Percentiles rank a stretch among this genome's conserved stretches.
Evolutionary conservation across 1,140 invertebrate genomes (phyloP).

Genomic region (Berghia stephanieae): DNA sequence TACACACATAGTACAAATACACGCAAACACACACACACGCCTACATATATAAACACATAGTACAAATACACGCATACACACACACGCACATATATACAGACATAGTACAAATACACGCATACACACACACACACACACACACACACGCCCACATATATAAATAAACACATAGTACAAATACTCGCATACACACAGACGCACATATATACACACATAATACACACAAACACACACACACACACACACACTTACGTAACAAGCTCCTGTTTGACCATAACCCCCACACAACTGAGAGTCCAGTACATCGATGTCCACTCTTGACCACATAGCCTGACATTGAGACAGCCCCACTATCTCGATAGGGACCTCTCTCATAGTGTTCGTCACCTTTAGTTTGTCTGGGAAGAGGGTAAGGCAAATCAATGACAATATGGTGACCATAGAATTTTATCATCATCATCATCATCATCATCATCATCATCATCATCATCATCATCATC

Average conservation of each 20-base stretch:
- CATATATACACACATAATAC: not conserved
- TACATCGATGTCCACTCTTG: constrained; percentile 41
- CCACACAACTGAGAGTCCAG: constrained; percentile 51
- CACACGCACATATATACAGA: not conserved
- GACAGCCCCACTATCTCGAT: constrained; percentile 38
- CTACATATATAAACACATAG: not conserved
- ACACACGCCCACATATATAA: not conserved
- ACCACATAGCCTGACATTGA: constrained; percentile 48
- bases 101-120: not conserved
- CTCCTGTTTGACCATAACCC: constrained; percentile 51
- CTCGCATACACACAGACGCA: constrained; percentile 6
- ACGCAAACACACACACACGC: not conserved
- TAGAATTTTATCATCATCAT: constrained; percentile 3
- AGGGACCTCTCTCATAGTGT: constrained; percentile 46
- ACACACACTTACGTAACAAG: constrained; percentile 45
- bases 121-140: constrained; percentile 4
- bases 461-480: constrained; percentile 2
- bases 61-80: not conserved
- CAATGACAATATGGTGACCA: too few species aligned
- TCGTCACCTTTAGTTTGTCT: not conserved
- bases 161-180: not conserved
- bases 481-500: not conserved
- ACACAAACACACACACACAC: not conserved
- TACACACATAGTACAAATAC: too few species aligned
- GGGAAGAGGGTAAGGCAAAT: not conserved